Conservation (phyloP, 2,113 vertebrate genomes). For the Sebastes fasciatus region DNA sequence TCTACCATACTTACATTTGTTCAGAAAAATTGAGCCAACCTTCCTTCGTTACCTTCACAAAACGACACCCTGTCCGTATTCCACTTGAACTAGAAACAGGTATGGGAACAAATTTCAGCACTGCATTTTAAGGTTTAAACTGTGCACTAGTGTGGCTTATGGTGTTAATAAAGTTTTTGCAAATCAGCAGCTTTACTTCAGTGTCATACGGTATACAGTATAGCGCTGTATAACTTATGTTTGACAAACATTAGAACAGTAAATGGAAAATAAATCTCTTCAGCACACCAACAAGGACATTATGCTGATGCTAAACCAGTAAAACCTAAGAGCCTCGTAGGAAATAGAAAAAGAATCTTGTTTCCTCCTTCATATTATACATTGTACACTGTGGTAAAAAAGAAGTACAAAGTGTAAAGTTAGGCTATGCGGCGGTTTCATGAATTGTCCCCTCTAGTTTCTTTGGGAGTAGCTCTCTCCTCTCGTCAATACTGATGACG, state of each 20-base stretch:
- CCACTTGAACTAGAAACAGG: conserved; percentile 57
- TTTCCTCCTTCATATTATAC: conserved; percentile 82
- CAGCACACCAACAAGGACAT: conserved; percentile 90
- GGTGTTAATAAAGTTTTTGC: conserved; percentile 87
- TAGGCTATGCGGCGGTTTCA: conserved; percentile 98
- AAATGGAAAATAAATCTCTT: conserved; percentile 87
- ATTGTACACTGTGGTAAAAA: conserved; percentile 97
- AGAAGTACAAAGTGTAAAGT: conserved; percentile 91
- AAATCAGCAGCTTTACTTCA: conserved; percentile 92
- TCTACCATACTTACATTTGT: conserved; percentile 44
- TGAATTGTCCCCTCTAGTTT: conserved; percentile 98
- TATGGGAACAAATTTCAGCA: conserved; percentile 64
- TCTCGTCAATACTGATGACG: conserved; percentile 96
- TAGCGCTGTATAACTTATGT: conserved; percentile 84
- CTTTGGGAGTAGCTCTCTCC: conserved; percentile 99
- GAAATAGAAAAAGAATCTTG: conserved; percentile 93
- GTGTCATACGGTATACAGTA: conserved; percentile 88
- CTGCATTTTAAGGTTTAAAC: conserved; percentile 70
- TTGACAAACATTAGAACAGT: conserved; percentile 89
- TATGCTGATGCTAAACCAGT: conserved; percentile 91
- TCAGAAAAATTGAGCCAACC: conserved; percentile 48
- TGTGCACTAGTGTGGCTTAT: conserved; percentile 73
- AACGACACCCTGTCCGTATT: conserved; percentile 27
- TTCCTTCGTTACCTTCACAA: conserved; percentile 18
- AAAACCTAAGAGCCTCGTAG: conserved; percentile 88